Evolutionary conservation across 2,888 invertebrate species (phyloP).

Genomic region (Leistus spinibarbis): DNA sequence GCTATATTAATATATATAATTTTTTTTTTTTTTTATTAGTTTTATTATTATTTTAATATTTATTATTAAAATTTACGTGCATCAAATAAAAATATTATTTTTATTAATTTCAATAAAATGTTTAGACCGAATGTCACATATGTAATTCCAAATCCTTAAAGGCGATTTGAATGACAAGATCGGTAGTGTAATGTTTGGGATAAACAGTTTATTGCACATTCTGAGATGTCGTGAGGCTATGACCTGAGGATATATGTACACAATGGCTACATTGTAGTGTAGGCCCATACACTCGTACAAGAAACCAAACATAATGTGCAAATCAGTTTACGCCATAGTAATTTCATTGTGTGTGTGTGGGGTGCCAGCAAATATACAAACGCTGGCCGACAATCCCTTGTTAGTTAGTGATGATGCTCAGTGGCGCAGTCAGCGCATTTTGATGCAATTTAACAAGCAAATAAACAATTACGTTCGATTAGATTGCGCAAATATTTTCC

Average conservation of each 20-base stretch:
- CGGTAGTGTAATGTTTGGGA: constrained; percentile 11
- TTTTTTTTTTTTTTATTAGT: too few species aligned
- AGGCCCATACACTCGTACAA: constrained; percentile 6
- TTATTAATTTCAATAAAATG: not conserved
- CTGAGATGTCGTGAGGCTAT: not conserved
- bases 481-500: not conserved
- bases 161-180: not conserved
- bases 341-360: constrained; percentile 21
- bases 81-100: too few species aligned
- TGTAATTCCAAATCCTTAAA: not conserved
- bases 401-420: constrained; percentile 12
- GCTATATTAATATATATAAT: too few species aligned
- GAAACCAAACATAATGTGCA: constrained; percentile 45
- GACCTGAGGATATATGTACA: not conserved
- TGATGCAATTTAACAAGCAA: constrained; percentile 26
- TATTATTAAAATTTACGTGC: too few species aligned
- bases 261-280: constrained; percentile 17
- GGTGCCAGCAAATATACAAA: constrained; percentile 23
- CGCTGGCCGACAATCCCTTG: not conserved
- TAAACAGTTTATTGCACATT: constrained; percentile 14
- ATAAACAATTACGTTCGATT: constrained; percentile 4
- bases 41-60: too few species aligned
- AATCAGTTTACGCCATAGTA: constrained; percentile 48
- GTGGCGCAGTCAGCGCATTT: not conserved
- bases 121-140: not conserved